Evolutionary conservation across 2,113 vertebrate species (phyloP), one percentile per base, ranked within the genome.

Genomic region (Microcebus lehilahytsara): DNA sequence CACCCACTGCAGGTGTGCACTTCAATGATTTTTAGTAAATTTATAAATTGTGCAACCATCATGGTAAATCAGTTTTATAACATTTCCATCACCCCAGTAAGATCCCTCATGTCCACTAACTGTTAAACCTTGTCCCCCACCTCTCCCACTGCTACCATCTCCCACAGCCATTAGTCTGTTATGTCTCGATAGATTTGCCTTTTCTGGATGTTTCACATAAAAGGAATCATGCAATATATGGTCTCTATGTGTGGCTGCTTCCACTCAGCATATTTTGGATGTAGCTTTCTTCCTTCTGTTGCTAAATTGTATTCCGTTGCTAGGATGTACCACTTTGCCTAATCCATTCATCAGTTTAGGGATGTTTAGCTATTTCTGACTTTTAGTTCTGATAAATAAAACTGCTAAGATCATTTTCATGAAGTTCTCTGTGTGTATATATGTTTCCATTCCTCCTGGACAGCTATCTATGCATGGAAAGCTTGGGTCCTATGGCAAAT

Each of bases 81-180:
- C 4, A 79, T 67, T 69, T 67, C 27, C 0, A 4, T 53, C 22
- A n/a, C 37, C 11, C 2, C 22, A 10, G 1, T 60, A 49, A 80
- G 46, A 40, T 27, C 51, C 5, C 27, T 86, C 11, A 16, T 30
- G 1, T 89, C 13, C 17, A n/a, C 23, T 67, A 34, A 34, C 17
- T 34, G 9, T 83, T 74, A 37, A 40, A 53, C 16, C 83, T 23
- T 75, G 25, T 30, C 7, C 1, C 51, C 9, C 0, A 14, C 4
- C 10, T 3, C 9, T 22, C 2, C 22, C 9, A 64, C 23, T 2
- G 56, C 14, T 3, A 14, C 0, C 11, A 42, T n/a, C 40, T 67
- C 46, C 74, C 25, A 49, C n/a, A 83, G 27, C 27, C 10, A 34
- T 66, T 87, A 37, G 62, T 58, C 10, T 72, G 23, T 17, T 78